phyloP scores from a whole-genome alignment of 2,888 invertebrate genomes.

The Synanthedon andrenaeformis region DNA sequence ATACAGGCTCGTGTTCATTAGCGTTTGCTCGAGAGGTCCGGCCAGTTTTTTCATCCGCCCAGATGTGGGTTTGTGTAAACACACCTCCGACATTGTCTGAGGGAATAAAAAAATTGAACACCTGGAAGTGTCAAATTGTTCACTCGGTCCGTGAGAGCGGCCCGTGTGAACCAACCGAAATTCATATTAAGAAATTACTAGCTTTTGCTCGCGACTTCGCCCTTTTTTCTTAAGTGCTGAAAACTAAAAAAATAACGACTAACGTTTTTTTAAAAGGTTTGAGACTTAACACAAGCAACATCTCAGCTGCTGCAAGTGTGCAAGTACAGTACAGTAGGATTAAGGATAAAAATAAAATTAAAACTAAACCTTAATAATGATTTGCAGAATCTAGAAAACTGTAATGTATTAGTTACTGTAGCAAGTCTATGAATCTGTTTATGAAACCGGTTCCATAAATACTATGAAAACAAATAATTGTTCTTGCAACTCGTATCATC shows the following conservation, averaged over 20 bases:
- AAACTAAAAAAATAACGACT: neutral
- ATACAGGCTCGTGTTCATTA: constrained; percentile 43
- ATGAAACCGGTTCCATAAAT: neutral
- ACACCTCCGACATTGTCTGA: constrained; percentile 47
- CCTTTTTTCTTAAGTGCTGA: too few relatives aligned
- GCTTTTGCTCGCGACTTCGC: too few relatives aligned
- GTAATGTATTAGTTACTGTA: neutral
- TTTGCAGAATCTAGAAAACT: too few relatives aligned
- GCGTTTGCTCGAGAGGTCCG: constrained; percentile 62
- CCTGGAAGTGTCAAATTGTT: constrained; percentile 71
- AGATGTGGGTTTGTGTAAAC: constrained; percentile 64
- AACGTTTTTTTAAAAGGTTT: too few relatives aligned
- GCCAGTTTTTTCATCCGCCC: constrained; percentile 58
- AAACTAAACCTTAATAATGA: too few relatives aligned
- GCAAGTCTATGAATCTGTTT: neutral
- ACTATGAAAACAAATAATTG: constrained; percentile 20
- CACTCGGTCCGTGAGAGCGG: constrained; percentile 53
- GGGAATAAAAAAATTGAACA: constrained; percentile 61
- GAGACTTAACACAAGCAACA: too few relatives aligned
- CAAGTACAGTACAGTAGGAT: too few relatives aligned
- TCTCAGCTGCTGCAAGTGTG: too few relatives aligned
- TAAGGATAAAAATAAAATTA: too few relatives aligned
- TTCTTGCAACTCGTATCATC: constrained; percentile 14
- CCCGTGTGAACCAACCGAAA: constrained; percentile 49
- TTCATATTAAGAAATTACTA: neutral